phyloP scores from a whole-genome alignment of 2,797 vertebrate genomes.

The Carapus acus region DNA sequence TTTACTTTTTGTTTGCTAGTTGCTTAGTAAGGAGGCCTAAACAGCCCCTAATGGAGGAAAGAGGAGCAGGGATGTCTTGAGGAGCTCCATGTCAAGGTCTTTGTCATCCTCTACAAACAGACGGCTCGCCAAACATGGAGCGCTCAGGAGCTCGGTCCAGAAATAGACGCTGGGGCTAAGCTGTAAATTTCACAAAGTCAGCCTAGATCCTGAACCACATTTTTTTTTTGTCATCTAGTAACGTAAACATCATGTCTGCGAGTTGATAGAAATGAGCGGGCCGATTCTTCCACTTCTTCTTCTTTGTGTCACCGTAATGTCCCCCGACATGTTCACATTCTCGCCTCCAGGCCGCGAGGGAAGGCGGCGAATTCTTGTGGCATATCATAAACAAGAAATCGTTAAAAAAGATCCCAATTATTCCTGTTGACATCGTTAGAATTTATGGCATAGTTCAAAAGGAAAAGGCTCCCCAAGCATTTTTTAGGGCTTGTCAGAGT shows the following conservation, averaged over 20 bases:
- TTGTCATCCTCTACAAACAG: slow-evolving; percentile 49
- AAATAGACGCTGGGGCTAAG: slow-evolving; percentile 42
- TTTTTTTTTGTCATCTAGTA: slow-evolving; percentile 27
- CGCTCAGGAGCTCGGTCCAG: slow-evolving; percentile 30
- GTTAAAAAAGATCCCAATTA: slow-evolving; percentile 66
- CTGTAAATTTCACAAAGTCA: slow-evolving; percentile 35
- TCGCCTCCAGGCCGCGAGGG: slow-evolving; percentile 35
- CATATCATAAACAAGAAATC: slow-evolving; percentile 64
- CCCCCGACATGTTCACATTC: slow-evolving; percentile 46
- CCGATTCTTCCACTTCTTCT: too few relatives aligned
- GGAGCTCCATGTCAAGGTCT: slow-evolving; percentile 49
- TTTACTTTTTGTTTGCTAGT: background rate
- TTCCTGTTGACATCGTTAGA: slow-evolving; percentile 66
- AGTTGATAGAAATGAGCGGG: too few relatives aligned
- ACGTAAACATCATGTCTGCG: slow-evolving; percentile 25
- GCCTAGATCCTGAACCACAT: slow-evolving; percentile 23
- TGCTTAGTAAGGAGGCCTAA: slow-evolving; percentile 23
- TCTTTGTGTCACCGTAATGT: too few relatives aligned
- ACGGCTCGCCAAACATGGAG: slow-evolving; percentile 1
- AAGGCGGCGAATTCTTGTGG: slow-evolving; percentile 57
- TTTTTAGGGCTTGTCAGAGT: slow-evolving; percentile 54
- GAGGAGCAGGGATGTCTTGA: slow-evolving; percentile 29
- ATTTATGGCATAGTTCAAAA: slow-evolving; percentile 69
- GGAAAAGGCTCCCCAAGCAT: slow-evolving; percentile 59
- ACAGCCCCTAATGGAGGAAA: slow-evolving; percentile 7